Evolutionary conservation across 2,888 invertebrate species (phyloP).

Genomic region (Eucera pruinosa): DNA sequence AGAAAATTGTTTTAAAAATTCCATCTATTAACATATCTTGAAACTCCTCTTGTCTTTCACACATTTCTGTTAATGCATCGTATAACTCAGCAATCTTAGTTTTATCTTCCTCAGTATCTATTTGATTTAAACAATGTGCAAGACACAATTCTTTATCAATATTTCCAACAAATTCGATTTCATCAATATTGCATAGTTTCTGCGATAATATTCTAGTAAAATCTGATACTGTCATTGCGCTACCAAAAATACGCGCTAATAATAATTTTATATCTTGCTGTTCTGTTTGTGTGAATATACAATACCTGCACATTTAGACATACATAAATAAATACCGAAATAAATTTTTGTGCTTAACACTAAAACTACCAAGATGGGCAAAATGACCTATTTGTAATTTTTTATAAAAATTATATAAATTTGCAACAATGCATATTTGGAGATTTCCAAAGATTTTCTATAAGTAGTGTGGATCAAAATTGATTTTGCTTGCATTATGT

Average conservation of each 20-base stretch:
- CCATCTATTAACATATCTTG: conserved; percentile 84
- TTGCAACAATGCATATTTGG: too few relatives aligned
- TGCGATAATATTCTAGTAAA: conserved; percentile 70
- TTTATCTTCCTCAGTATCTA: conserved; percentile 85
- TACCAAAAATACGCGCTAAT: conserved; percentile 87
- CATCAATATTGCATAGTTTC: conserved; percentile 77
- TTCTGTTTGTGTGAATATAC: conserved; percentile 88
- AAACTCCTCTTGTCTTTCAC: conserved; percentile 75
- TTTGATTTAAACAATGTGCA: conserved; percentile 78
- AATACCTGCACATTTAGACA: conserved; percentile 84
- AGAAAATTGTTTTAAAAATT: conserved; percentile 86
- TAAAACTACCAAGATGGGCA: too few relatives aligned
- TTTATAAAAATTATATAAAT: too few relatives aligned
- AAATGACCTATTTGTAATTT: too few relatives aligned
- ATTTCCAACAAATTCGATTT: conserved; percentile 85
- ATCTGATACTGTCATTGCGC: conserved; percentile 81
- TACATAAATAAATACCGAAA: conserved; percentile 5
- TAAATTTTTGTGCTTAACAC: not conserved
- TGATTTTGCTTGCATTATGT: too few relatives aligned
- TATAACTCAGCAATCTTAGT: conserved; percentile 66
- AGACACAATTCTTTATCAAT: conserved; percentile 63
- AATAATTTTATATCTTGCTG: conserved; percentile 86
- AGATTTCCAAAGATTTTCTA: too few relatives aligned
- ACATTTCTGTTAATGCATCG: conserved; percentile 85
- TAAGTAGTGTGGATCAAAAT: too few relatives aligned